Base-by-base conservation (phyloP, 2,797 vertebrate genomes). In the Thamnophis elegans region DNA sequence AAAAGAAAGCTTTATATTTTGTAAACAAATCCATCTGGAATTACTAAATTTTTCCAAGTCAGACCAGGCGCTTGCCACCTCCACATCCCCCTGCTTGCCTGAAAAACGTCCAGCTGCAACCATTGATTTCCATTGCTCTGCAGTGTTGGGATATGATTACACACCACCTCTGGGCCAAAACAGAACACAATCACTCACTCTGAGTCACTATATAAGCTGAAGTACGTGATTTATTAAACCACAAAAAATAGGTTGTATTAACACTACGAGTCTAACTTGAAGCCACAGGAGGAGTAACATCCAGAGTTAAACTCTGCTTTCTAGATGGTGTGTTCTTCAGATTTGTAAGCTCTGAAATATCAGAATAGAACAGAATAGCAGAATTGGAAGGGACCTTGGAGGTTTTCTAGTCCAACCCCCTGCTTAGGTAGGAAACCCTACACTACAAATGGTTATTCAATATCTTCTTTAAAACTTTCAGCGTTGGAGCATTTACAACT, bases 11-110 rank as follows among this genome's bases (percentile, higher is more conserved):
- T 96, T 96, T 95, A 60, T 88, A 60, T 93, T 91, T 91, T 91
- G 95, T 97, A 97, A 98, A 98, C 96, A 97, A 94, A 78, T 96
- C 93, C 96, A 96, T 97, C 96, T 96, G 96, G 97, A 97, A 96
- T 93, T 94, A 92, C 95, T 96, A 96, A 97, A 95, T 58, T 91
- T 95, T 60, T 54, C 88, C 82, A 90, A 93, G 88, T 51, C 59
- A 94, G 95, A 94, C 90, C 93, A 95, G 92, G 93, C 91, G 89
- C 85, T 95, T 92, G 65, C 95, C 95, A 96, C 92, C 94, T 96
- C 92, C 93, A 94, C 93, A 96, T 20, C 51, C 91, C 95, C 95
- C 65, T 36, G 94, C 95, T 95, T 92, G 95, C 95, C 95, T 97
- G 95, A 96, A 96, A 93, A 1, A 90, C 68, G 91, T 96, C 96